Evolutionary conservation across 2,888 invertebrate genomes (phyloP), one percentile per base, ranked within the genome.

Genomic region (Drosophila lacicola): DNA sequence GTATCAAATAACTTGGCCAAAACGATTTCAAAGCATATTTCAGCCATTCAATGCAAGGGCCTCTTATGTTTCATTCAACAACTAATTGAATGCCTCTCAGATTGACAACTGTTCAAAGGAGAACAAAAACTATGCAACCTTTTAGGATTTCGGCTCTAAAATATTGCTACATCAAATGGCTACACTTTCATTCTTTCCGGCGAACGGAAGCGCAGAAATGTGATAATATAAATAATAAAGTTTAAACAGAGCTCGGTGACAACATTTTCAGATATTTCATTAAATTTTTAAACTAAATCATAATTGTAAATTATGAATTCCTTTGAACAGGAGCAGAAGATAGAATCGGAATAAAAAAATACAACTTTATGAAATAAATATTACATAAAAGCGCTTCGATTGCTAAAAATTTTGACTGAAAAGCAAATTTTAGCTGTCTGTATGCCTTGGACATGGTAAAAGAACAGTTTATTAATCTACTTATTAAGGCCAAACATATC

Each of bases 1-100:
- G 73, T 89, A 83, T 89, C 87, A 75, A 83, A 89, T 83, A 87
- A 78, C 83, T 75, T 68, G 54, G 41, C 53, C 54, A 58, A 70
- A 82, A 70, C 68, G 66, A 71, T 74, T 71, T 70, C 58, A 74
- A 63, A 76, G 64, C 68, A 72, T 60, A 39, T 50, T 68, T 67
- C 50, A 65, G 29, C 25, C 54, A 63, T 55, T 54, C 63, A 46
- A 9, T 11, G 45, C 50, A 14, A 44, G 56, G 49, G 19, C 50
- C 51, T 61, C 54, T 70, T 49, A 36, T 60, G 55, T 74, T 60
- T 56, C 76, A 55, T 55, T 60, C 34, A 68, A 44, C 47, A 66
- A 73, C 83, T 77, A 64, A 69, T 69, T 82, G 72, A 80, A 77
- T 64, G 60, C 62, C 42, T 53, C 13, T 73, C 21, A 50, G 56